A percentile compares a stretch with the other conserved stretches of the same genome.
Evolutionary conservation across 2,113 vertebrate genomes (phyloP).

Genomic region (Sorex fumeus): DNA sequence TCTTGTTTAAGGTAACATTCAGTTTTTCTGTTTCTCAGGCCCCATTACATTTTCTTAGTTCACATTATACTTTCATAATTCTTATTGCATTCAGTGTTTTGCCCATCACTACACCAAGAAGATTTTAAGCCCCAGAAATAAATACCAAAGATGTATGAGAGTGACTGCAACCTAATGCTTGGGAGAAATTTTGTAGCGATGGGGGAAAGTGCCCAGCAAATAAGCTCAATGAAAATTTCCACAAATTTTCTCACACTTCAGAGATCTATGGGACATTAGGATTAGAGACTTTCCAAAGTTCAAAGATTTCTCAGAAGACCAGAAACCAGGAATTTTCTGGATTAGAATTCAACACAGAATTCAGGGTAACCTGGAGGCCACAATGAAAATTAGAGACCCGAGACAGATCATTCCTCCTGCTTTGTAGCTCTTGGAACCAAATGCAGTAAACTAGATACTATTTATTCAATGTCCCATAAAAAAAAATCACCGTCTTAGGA

Average conservation of each 20-base stretch:
- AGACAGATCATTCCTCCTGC: not conserved
- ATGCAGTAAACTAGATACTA: not conserved
- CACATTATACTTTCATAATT: no score
- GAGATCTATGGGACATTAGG: no score
- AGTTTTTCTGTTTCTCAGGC: no score
- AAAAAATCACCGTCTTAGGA: no score
- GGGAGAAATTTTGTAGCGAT: not conserved
- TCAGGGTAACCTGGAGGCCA: not conserved
- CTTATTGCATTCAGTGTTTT: no score
- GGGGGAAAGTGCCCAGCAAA: not conserved
- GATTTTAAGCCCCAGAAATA: not conserved
- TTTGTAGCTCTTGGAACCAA: not conserved
- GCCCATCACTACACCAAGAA: not conserved
- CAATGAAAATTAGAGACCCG: not conserved
- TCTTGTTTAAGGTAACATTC: no score
- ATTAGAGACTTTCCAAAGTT: not conserved
- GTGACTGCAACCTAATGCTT: not conserved
- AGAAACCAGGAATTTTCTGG: not conserved
- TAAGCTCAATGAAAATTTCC: not conserved
- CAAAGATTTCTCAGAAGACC: not conserved
- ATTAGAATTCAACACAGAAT: not conserved
- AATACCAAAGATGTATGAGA: not conserved
- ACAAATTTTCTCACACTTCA: no score
- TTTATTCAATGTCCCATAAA: not conserved
- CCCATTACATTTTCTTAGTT: no score